A percentile compares a stretch with the other conserved stretches of the same genome.
These are phyloP conservation scores for Neosilurus mollespiculum DNA, from an alignment of 2,797 vertebrate species.

Conservation along the genomic window DNA sequence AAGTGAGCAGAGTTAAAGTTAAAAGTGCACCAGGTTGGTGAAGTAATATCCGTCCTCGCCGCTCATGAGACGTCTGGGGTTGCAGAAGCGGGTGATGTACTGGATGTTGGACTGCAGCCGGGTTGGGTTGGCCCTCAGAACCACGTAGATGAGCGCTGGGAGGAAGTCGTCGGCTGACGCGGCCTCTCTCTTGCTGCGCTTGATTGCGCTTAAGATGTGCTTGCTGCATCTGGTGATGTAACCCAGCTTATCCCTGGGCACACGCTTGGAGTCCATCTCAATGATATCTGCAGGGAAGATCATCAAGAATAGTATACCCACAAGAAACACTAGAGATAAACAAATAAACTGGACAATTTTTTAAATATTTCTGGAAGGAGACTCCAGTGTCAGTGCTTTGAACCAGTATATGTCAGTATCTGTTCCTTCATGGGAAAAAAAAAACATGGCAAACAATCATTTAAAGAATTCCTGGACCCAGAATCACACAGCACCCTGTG, in stretches of 20 bases:
- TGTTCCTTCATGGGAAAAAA: too few species aligned
- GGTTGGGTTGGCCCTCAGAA: conserved; percentile 91
- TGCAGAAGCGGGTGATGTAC: conserved; percentile 96
- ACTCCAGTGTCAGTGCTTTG: too few species aligned
- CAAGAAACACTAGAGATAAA: too few species aligned
- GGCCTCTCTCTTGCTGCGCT: conserved; percentile 86
- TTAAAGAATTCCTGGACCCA: too few species aligned
- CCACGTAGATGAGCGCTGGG: conserved; percentile 92
- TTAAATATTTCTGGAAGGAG: too few species aligned
- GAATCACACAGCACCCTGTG: too few species aligned
- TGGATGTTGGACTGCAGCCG: conserved; percentile 97
- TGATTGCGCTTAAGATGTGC: conserved; percentile 92
- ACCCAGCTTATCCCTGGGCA: conserved; percentile 88
- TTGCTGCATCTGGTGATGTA: conserved; percentile 95
- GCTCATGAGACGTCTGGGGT: conserved; percentile 91
- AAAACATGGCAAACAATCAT: too few species aligned
- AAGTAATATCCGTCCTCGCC: conserved; percentile 98
- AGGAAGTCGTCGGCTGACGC: conserved; percentile 95
- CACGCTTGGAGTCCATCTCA: conserved; percentile 92
- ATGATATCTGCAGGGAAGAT: conserved; percentile 78
- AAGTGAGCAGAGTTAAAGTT: background rate
- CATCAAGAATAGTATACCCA: too few species aligned
- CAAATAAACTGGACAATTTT: too few species aligned
- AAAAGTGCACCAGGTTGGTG: conserved; percentile 83
- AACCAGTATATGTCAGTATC: too few species aligned